A percentile compares a stretch with the other conserved stretches of the same genome.
Evolutionary conservation across 1,140 invertebrate genomes (phyloP).

Genomic region (Hyles euphorbiae): DNA sequence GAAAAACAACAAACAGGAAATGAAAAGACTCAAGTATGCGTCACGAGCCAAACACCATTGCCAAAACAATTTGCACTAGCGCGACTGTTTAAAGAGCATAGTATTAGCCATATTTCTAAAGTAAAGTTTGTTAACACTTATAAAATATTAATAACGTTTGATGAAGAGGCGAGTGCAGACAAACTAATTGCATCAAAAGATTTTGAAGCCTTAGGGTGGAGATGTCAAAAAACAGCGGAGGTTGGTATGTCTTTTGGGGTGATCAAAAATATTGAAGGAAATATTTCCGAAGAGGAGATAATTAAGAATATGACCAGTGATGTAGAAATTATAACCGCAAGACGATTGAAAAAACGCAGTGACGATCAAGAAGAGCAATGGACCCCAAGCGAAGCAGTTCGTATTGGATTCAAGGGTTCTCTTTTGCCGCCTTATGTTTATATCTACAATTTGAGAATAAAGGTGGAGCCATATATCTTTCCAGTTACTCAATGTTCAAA

Average conservation of each 20-base stretch:
- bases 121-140: no score
- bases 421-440: slow-evolving; percentile 24
- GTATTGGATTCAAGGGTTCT: slow-evolving; percentile 21
- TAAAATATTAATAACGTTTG: no score
- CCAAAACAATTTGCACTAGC: no score
- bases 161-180: no score
- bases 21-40: no score
- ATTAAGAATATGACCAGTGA: slow-evolving; percentile 5
- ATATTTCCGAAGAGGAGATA: background rate
- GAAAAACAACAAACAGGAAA: no score
- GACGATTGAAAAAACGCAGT: slow-evolving; percentile 22
- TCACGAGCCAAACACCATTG: no score
- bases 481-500: slow-evolving; percentile 17
- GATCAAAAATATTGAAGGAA: background rate
- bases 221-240: background rate
- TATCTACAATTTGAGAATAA: slow-evolving; percentile 5
- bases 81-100: no score
- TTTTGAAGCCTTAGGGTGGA: background rate
- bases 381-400: slow-evolving; percentile 23
- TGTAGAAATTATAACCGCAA: slow-evolving; percentile 18
- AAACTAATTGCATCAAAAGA: no score
- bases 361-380: slow-evolving; percentile 12
- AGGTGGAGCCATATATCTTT: slow-evolving; percentile 18
- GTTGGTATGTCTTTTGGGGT: background rate
- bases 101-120: no score